These are phyloP conservation scores for Acrobasis suavella DNA, from an alignment of 2,888 invertebrate species.

Conservation along the genomic window DNA sequence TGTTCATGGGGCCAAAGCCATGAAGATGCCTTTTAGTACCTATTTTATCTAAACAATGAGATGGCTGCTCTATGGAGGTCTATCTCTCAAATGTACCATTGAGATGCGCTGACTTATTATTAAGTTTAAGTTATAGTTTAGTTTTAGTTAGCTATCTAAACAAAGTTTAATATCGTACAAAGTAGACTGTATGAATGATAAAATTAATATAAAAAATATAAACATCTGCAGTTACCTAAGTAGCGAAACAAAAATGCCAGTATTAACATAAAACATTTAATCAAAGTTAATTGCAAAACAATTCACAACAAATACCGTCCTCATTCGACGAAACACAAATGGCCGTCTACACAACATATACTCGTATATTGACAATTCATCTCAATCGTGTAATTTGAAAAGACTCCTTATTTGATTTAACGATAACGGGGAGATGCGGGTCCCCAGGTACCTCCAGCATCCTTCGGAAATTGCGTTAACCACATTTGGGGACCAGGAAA, in stretches of 20 bases:
- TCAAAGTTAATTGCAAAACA: conserved; percentile 13
- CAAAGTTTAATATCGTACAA: too few species aligned
- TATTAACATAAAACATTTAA: not conserved
- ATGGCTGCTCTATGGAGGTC: too few species aligned
- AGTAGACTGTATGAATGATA: too few species aligned
- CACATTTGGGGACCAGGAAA: conserved; percentile 79
- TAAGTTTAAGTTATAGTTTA: too few species aligned
- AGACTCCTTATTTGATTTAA: conserved; percentile 71
- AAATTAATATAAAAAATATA: not conserved
- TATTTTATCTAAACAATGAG: too few species aligned
- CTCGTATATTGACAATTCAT: conserved; percentile 52
- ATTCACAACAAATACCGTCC: conserved; percentile 2
- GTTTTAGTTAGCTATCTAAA: too few species aligned
- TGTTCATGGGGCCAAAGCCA: too few species aligned
- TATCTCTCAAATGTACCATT: too few species aligned
- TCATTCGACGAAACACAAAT: conserved; percentile 1
- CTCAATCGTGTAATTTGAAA: conserved; percentile 65
- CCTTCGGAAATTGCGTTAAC: conserved; percentile 80
- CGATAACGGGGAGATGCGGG: conserved; percentile 64
- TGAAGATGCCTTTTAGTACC: too few species aligned
- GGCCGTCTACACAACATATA: conserved; percentile 26
- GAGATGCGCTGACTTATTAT: too few species aligned
- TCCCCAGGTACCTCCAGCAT: conserved; percentile 69
- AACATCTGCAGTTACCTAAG: not conserved
- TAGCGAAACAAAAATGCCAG: not conserved